Percentiles rank a stretch among this genome's conserved stretches.
These are phyloP conservation scores for Elanus axillaris DNA, from an alignment of 2,113 vertebrate genomes.

Conservation along the genomic window DNA sequence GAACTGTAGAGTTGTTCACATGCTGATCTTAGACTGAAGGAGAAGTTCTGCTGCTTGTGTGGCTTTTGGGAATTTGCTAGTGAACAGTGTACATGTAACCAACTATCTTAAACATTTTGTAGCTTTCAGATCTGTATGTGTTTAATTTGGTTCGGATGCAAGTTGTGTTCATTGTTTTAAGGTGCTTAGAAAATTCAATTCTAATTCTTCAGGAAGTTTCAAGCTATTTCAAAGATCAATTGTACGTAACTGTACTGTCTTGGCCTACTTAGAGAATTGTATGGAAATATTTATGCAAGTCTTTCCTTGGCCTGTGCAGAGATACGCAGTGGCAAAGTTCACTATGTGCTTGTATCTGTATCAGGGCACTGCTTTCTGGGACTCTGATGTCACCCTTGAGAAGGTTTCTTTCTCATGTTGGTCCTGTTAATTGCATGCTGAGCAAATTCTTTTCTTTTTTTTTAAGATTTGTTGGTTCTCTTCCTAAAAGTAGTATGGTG, in stretches of 20 bases:
- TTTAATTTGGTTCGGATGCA: background rate
- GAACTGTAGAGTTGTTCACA: background rate
- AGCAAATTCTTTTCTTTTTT: background rate
- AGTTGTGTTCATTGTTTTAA: background rate
- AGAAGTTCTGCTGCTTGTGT: background rate
- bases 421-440: background rate
- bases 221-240: background rate
- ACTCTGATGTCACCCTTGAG: background rate
- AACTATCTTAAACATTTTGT: background rate
- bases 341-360: background rate
- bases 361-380: background rate
- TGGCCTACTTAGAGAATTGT: background rate
- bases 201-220: background rate
- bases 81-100: background rate
- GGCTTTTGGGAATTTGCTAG: background rate
- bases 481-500: background rate
- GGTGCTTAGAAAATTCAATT: background rate
- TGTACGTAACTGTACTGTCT: background rate
- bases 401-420: background rate
- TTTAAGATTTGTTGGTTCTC: background rate
- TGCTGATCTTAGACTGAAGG: background rate
- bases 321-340: no score
- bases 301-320: background rate
- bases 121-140: background rate
- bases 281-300: background rate